phyloP scores from a whole-genome alignment of 1,140 invertebrate species.

The Delia radicum region DNA sequence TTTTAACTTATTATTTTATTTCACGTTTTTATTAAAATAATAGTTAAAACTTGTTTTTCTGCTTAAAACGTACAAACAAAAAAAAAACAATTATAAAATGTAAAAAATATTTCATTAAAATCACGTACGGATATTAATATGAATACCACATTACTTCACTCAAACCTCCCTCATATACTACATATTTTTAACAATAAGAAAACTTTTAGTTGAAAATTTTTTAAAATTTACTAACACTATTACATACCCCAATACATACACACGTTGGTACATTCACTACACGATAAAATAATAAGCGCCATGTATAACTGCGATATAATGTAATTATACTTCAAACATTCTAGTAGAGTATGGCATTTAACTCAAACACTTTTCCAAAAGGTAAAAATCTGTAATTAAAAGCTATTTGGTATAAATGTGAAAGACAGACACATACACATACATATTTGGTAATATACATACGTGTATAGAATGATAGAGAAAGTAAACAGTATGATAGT shows the following conservation, averaged over 20 bases:
- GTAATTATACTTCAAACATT: constrained; percentile 16
- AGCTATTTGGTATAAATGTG: neutral
- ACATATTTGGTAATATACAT: neutral
- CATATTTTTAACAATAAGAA: too few relatives aligned
- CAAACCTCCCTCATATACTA: too few relatives aligned
- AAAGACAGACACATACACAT: neutral
- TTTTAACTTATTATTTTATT: too few relatives aligned
- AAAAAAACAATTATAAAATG: too few relatives aligned
- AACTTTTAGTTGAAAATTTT: neutral
- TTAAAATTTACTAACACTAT: neutral
- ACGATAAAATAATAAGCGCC: neutral
- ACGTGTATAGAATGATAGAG: neutral
- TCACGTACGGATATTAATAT: too few relatives aligned
- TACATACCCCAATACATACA: neutral
- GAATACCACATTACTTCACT: too few relatives aligned
- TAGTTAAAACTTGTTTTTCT: too few relatives aligned
- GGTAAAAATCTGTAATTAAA: constrained; percentile 14
- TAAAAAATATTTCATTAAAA: too few relatives aligned
- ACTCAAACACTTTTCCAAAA: constrained; percentile 7
- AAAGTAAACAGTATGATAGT: neutral
- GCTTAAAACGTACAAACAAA: too few relatives aligned
- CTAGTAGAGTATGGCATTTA: constrained; percentile 18
- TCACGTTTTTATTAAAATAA: too few relatives aligned
- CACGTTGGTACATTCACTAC: too few relatives aligned
- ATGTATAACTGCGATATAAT: neutral